Base-by-base conservation (phyloP, 64 coral and sea anemone genomes). In the Trachythela sp. region DNA sequence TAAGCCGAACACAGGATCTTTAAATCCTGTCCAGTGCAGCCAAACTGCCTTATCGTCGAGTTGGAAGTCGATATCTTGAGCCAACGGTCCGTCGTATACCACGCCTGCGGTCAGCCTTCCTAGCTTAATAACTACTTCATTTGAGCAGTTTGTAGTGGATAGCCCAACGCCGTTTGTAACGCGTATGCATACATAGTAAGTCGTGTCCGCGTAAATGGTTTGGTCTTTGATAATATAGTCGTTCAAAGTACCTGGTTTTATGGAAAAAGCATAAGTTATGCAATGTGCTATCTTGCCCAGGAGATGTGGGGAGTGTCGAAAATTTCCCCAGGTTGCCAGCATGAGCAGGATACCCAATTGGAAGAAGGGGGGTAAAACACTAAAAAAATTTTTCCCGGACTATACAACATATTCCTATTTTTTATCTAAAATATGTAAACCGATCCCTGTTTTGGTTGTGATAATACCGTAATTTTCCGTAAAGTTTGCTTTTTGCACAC, bases 11-110 rank as follows among this genome's bases (percentile, higher is more conserved):
- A 95, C 93, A 83, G 96, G 96, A 75, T 99, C 96, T 48, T 99
- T 86, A 89, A 95, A 99, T 8, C 96, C 96, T 40, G 87, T 85
- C 96, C 96, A 99, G 39, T 99, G 93, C 8, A 92, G 89, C 96
- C 96, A 94, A 17, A 99, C 90, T 75, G 96, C 56, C 17, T 64
- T 64, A 64, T 64, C 56, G 26, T 64, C 56, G 15, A 64, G 56
- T 64, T 64, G 56, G 40, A 99, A 99, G 84, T 99, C 96, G 13
- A 70, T 68, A 40, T 99, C 96, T 26, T 64, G 56, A 64, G 56
- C 18, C 56, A 64, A 64, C 20, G 56, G 56, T 64, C 56, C 56
- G 26, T 99, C 96, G 86, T 90, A 93, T 2, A 99, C 93, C 22
- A 92, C 87, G 0, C 96, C 96, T 37, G 93, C 91, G 20, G 83